Evolutionary conservation across 2,113 vertebrate species (phyloP).

Genomic region (Mesoclemmys tuberculata): DNA sequence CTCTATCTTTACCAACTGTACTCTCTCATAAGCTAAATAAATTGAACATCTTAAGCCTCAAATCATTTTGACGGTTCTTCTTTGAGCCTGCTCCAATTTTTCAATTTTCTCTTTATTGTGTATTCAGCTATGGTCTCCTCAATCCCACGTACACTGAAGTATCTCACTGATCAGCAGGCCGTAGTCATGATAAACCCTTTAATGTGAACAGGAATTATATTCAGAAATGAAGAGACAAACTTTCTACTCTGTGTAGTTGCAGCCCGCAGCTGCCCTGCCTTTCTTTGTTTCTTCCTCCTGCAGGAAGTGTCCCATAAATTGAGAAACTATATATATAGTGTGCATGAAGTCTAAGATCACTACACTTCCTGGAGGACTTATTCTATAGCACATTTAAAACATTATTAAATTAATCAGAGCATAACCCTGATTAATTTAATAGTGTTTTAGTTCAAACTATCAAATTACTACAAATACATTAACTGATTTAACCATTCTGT

Average conservation of each 20-base stretch:
- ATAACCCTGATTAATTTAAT: not conserved
- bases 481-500: not conserved
- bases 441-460: not conserved
- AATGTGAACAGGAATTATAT: not conserved
- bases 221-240: not conserved
- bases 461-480: not conserved
- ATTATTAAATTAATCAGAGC: too few species aligned
- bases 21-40: not conserved
- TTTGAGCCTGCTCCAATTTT: not conserved
- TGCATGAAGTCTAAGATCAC: not conserved
- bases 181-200: not conserved
- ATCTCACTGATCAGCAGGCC: not conserved
- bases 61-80: not conserved
- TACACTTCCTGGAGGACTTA: not conserved
- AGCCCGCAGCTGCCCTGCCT: not conserved
- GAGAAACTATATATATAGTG: not conserved
- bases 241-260: not conserved
- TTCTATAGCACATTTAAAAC: not conserved
- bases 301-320: not conserved
- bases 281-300: not conserved
- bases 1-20: not conserved
- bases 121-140: not conserved
- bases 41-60: not conserved
- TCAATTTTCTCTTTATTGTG: not conserved
- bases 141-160: not conserved